Percentiles rank a stretch among this genome's conserved stretches.
phyloP scores from a whole-genome alignment of 2,888 invertebrate genomes.

The Drosophila tripunctata region DNA sequence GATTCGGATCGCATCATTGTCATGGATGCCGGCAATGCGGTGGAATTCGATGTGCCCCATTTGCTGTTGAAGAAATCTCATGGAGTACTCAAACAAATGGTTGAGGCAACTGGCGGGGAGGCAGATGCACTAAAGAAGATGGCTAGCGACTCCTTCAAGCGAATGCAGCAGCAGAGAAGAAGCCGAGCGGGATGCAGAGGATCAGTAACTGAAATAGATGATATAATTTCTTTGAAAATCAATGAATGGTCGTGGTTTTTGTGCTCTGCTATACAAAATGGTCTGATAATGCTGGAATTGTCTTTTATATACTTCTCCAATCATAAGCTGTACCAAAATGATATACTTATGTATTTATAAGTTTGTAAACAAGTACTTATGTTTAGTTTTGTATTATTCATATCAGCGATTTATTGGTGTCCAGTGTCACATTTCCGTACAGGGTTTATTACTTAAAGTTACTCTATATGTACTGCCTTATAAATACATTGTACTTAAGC shows the following conservation, averaged over 20 bases:
- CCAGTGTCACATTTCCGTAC: neutral
- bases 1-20: slow-evolving; percentile 95
- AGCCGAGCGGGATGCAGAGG: slow-evolving; percentile 15
- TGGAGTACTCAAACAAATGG: slow-evolving; percentile 88
- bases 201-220: slow-evolving; percentile 4
- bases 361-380: slow-evolving; percentile 25
- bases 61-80: slow-evolving; percentile 87
- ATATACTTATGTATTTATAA: slow-evolving; percentile 14
- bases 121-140: slow-evolving; percentile 85
- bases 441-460: slow-evolving; percentile 16
- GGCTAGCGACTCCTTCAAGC: slow-evolving; percentile 84
- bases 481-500: slow-evolving; percentile 18
- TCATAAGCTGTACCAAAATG: slow-evolving; percentile 38
- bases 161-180: slow-evolving; percentile 54
- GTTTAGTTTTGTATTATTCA: slow-evolving; percentile 2
- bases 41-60: slow-evolving; percentile 90
- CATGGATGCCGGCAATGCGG: slow-evolving; percentile 91
- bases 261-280: too few species aligned
- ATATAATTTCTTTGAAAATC: slow-evolving; percentile 24
- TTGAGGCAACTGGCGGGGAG: slow-evolving; percentile 88
- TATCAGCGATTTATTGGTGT: neutral
- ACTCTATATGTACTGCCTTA: slow-evolving; percentile 54
- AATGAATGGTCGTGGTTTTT: neutral
- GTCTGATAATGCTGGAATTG: neutral
- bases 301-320: neutral